Conservation (phyloP, 2,888 invertebrate species). For the Pandemis cinnamomeana region DNA sequence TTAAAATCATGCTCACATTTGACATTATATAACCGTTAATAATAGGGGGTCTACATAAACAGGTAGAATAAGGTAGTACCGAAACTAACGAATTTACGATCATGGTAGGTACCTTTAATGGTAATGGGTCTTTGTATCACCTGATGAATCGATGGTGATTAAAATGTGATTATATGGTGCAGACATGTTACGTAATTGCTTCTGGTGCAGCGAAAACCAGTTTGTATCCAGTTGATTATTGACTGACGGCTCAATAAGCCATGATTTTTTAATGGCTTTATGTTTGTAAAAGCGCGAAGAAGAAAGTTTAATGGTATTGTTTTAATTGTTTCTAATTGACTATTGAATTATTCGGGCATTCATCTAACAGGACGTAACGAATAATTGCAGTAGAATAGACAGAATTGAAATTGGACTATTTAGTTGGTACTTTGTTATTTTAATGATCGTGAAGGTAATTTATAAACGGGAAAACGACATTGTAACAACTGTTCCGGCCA, state of each 20-base stretch:
- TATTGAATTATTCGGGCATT: neutral
- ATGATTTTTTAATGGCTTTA: conserved; percentile 20
- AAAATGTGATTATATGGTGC: conserved; percentile 18
- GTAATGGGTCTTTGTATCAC: conserved; percentile 22
- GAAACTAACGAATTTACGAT: conserved; percentile 26
- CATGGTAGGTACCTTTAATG: conserved; percentile 8
- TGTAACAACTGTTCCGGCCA: no score
- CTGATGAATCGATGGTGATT: conserved; percentile 25
- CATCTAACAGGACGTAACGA: neutral
- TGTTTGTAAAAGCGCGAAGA: neutral
- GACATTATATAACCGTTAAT: conserved; percentile 33
- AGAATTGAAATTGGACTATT: neutral
- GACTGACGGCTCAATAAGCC: conserved; percentile 34
- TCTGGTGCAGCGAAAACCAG: conserved; percentile 6
- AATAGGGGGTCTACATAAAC: conserved; percentile 14
- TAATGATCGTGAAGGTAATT: no score
- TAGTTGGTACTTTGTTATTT: no score
- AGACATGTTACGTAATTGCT: conserved; percentile 29
- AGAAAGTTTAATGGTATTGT: conserved; percentile 4
- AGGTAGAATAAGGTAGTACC: conserved; percentile 17
- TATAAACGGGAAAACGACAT: no score
- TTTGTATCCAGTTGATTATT: conserved; percentile 30
- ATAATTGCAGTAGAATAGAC: no score
- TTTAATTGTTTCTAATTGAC: neutral
- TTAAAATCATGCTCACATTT: conserved; percentile 31